Percentiles rank a stretch among this genome's conserved stretches.
These are phyloP conservation scores for Macrosiphum euphorbiae DNA, from an alignment of 2,888 invertebrate species.

Conservation along the genomic window DNA sequence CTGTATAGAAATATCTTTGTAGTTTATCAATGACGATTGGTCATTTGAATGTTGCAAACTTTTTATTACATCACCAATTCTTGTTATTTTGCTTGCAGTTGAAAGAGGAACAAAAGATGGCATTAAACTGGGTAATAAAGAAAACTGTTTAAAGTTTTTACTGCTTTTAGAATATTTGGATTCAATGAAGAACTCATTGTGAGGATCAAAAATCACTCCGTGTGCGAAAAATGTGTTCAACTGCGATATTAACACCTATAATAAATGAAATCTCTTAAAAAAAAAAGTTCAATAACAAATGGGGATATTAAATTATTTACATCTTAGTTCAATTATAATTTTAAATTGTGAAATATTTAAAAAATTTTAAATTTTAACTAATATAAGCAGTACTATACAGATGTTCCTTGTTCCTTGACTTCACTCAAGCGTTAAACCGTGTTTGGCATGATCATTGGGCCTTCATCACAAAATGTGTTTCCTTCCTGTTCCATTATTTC, in stretches of 20 bases:
- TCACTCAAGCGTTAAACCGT: background rate
- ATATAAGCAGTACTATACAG: background rate
- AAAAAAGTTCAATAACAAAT: background rate
- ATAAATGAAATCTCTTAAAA: background rate
- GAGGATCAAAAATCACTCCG: constrained; percentile 55
- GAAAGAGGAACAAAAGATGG: constrained; percentile 56
- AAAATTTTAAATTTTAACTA: background rate
- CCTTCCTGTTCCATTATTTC: background rate
- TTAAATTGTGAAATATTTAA: background rate
- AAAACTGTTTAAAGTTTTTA: constrained; percentile 42
- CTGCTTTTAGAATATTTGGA: constrained; percentile 2
- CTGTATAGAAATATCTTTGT: constrained; percentile 40
- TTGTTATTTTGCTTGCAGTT: constrained; percentile 52
- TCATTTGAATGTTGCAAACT: constrained; percentile 48
- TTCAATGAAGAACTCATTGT: constrained; percentile 51
- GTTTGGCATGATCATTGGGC: background rate
- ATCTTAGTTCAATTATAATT: background rate
- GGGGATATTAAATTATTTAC: background rate
- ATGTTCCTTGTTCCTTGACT: background rate
- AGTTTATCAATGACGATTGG: background rate
- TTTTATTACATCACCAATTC: constrained; percentile 52
- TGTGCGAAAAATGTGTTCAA: constrained; percentile 50
- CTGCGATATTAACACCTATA: constrained; percentile 52
- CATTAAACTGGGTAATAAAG: constrained; percentile 50
- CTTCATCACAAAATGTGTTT: background rate